A percentile compares a stretch with the other conserved stretches of the same genome.
These are phyloP conservation scores for Trematocara zebra DNA, from an alignment of 2,113 vertebrate species.

Conservation along the genomic window DNA sequence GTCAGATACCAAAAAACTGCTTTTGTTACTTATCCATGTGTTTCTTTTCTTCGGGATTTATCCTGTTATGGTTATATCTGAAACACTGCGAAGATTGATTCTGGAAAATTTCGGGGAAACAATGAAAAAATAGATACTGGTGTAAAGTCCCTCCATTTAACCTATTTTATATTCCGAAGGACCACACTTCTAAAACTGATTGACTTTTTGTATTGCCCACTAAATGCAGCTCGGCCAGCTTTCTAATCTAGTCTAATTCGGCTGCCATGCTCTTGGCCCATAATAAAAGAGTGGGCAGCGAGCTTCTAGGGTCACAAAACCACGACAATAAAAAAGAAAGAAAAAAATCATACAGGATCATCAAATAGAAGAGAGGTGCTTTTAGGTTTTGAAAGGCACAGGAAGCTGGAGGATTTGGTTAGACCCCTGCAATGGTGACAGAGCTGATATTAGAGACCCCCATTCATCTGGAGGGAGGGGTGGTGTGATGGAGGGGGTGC, in stretches of 20 bases:
- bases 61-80: neutral
- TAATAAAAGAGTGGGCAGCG: neutral
- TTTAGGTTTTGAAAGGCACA: conserved; percentile 46
- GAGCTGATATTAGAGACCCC: conserved; percentile 59
- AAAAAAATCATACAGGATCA: conserved; percentile 58
- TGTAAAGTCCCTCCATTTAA: neutral
- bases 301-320: conserved; percentile 37
- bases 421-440: conserved; percentile 63
- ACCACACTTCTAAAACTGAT: neutral
- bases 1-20: neutral
- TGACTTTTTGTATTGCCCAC: conserved; percentile 15
- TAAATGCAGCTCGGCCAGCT: neutral
- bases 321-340: neutral
- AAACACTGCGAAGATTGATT: neutral
- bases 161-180: neutral
- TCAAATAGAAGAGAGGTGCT: conserved; percentile 53
- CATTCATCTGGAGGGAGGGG: conserved; percentile 57
- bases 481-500: conserved; percentile 38
- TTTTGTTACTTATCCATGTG: neutral
- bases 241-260: conserved; percentile 22
- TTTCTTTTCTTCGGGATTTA: neutral
- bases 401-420: conserved; percentile 62
- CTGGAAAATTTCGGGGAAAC: neutral
- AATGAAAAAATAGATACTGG: neutral
- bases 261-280: conserved; percentile 29